Evolutionary conservation across 2,113 vertebrate species (phyloP).

Genomic region (Nematolebias whitei): DNA sequence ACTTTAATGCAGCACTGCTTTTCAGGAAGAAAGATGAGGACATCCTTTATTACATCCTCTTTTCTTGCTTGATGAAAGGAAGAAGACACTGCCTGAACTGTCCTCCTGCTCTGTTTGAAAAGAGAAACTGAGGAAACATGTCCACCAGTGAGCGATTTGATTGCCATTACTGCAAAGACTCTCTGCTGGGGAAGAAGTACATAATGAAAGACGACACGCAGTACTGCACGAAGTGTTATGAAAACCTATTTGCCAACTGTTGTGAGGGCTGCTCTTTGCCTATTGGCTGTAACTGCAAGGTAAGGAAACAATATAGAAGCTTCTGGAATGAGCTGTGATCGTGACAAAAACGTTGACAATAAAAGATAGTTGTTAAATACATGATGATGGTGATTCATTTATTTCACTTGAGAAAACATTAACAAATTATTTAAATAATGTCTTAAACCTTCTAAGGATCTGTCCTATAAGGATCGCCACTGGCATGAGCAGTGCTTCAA

Average conservation of each 20-base stretch:
- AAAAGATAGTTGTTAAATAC: neutral
- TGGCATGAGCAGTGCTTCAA: slow-evolving; percentile 97
- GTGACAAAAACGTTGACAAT: neutral
- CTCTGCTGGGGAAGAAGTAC: slow-evolving; percentile 91
- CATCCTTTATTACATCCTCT: slow-evolving; percentile 16
- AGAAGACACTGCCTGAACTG: slow-evolving; percentile 21
- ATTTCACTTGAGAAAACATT: too few species aligned
- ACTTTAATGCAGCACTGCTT: slow-evolving; percentile 9
- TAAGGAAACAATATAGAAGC: slow-evolving; percentile 56
- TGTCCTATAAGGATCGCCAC: slow-evolving; percentile 96
- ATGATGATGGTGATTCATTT: too few species aligned
- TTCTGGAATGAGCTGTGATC: neutral
- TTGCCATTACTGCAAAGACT: slow-evolving; percentile 90
- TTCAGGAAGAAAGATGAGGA: slow-evolving; percentile 4
- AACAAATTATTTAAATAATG: neutral
- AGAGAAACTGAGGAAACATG: slow-evolving; percentile 75
- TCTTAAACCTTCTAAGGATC: slow-evolving; percentile 82
- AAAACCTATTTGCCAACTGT: slow-evolving; percentile 88
- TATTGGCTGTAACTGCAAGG: slow-evolving; percentile 91
- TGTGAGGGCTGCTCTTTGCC: slow-evolving; percentile 88
- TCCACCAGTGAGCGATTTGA: slow-evolving; percentile 78
- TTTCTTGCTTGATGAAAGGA: slow-evolving; percentile 17
- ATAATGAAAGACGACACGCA: slow-evolving; percentile 86
- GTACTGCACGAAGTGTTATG: slow-evolving; percentile 90
- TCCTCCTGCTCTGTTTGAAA: slow-evolving; percentile 33